Evolutionary conservation across 2,113 vertebrate species (phyloP).

Genomic region (Eupsittula cactorum): DNA sequence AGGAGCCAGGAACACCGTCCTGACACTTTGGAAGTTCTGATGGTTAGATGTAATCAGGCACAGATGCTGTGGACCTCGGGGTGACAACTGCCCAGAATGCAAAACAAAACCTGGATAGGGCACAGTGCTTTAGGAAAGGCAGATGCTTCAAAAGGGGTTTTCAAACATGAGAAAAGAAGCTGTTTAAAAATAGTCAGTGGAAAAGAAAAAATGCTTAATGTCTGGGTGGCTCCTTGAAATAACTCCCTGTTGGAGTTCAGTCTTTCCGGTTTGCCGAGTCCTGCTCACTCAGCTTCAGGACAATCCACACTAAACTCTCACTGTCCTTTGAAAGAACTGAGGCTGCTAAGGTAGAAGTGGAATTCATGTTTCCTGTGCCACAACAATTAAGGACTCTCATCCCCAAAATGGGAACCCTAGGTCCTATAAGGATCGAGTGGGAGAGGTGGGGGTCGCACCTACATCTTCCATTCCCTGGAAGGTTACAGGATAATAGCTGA

Average conservation of each 20-base stretch:
- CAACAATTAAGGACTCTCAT: not conserved
- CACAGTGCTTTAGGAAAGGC: not conserved
- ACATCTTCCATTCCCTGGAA: not conserved
- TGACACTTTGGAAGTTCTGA: not conserved
- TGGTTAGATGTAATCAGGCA: not conserved
- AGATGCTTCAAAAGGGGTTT: not conserved
- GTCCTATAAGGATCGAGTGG: not conserved
- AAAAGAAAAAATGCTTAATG: not conserved
- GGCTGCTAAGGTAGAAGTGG: not conserved
- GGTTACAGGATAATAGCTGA: not conserved
- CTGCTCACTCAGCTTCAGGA: not conserved
- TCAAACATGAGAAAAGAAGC: not conserved
- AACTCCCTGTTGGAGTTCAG: not conserved
- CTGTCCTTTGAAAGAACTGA: not conserved
- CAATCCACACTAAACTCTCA: not conserved
- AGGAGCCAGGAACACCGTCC: not conserved
- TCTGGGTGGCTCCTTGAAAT: not conserved
- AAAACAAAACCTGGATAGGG: not conserved
- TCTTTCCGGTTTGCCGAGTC: not conserved
- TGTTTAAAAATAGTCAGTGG: not conserved
- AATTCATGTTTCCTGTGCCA: not conserved
- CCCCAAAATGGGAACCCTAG: not conserved
- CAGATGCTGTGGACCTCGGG: not conserved
- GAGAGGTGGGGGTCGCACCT: not conserved
- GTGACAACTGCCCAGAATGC: not conserved